phyloP scores from a whole-genome alignment of 2,797 vertebrate species.

The Lacerta bilineata region DNA sequence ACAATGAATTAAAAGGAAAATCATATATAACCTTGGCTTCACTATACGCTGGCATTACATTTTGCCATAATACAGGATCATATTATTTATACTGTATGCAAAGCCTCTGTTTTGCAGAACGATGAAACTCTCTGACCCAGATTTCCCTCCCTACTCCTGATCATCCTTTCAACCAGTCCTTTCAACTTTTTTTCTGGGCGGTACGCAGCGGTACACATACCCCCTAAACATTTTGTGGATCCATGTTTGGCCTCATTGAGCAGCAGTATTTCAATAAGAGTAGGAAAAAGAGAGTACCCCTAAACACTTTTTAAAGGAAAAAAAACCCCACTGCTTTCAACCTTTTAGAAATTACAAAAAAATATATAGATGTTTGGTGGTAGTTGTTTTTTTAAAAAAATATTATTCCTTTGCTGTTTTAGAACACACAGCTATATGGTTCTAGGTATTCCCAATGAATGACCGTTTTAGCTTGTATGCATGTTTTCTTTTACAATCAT shows the following conservation, averaged over 20 bases:
- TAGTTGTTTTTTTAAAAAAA: no score
- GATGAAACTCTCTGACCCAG: not conserved
- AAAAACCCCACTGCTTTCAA: not conserved
- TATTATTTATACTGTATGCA: not conserved
- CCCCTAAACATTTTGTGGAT: no score
- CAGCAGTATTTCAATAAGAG: no score
- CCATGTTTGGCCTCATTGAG: no score
- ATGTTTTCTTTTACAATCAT: not conserved
- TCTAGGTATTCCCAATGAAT: not conserved
- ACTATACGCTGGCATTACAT: not conserved
- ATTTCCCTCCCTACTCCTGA: not conserved
- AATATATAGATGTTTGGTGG: not conserved
- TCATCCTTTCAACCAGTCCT: not conserved
- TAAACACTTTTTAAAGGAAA: no score
- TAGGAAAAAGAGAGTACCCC: no score
- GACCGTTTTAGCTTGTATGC: not conserved
- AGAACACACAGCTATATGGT: not conserved
- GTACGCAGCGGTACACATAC: no score
- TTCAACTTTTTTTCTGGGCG: no score
- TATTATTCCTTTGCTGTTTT: not conserved
- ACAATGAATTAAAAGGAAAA: not conserved
- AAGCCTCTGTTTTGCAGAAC: not conserved
- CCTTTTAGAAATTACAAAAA: not conserved
- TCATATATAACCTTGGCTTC: not conserved
- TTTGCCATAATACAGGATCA: not conserved